Evolutionary conservation across 2,113 vertebrate genomes (phyloP).

Genomic region (Eublepharis macularius): DNA sequence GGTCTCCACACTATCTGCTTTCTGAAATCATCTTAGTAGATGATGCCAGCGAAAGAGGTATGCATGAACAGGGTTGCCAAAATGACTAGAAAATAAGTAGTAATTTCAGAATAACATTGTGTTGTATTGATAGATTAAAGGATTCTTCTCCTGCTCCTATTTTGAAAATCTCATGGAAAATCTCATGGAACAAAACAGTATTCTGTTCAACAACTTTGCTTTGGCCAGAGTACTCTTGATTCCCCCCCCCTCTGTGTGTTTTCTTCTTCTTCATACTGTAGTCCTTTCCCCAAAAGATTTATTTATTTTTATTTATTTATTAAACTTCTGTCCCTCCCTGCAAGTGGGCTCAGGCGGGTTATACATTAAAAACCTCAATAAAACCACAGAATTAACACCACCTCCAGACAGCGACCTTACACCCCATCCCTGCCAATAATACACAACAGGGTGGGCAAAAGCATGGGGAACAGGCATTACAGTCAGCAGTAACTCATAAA

Average conservation of each 20-base stretch:
- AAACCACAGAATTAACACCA: too few species aligned
- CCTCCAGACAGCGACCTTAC: too few species aligned
- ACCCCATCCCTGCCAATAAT: too few species aligned
- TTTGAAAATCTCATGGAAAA: neutral
- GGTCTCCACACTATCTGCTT: slow-evolving; percentile 87
- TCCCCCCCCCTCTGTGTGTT: neutral
- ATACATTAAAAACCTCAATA: too few species aligned
- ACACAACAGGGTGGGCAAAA: too few species aligned
- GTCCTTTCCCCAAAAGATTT: neutral
- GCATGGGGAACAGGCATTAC: too few species aligned
- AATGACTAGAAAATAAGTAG: neutral
- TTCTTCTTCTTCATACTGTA: neutral
- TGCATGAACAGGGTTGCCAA: neutral
- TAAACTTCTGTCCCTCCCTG: too few species aligned
- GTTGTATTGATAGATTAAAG: neutral
- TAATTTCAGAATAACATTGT: neutral
- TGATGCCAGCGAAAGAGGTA: slow-evolving; percentile 96
- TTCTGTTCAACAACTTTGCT: neutral
- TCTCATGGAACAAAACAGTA: too few species aligned
- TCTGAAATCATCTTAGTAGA: slow-evolving; percentile 92
- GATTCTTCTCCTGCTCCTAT: neutral
- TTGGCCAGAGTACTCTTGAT: neutral
- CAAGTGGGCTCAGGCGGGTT: too few species aligned
- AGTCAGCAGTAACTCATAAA: too few species aligned
- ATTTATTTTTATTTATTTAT: too few species aligned